Evolutionary conservation across 2,797 vertebrate species (phyloP).

Genomic region (Hipposideros larvatus): DNA sequence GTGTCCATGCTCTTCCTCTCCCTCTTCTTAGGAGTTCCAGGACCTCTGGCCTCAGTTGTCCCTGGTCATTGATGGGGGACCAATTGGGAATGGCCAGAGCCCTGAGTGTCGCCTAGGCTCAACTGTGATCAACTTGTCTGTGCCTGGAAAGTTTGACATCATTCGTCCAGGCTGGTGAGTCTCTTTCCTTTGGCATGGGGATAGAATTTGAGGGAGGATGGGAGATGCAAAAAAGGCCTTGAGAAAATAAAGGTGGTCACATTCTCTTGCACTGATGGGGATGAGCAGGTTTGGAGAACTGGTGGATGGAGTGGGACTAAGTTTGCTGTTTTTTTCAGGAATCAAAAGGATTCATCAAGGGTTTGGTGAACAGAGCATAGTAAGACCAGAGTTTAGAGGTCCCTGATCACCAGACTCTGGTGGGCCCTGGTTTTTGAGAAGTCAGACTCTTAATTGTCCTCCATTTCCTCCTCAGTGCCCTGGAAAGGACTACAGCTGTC

Average conservation of each 20-base stretch:
- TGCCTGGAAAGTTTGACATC: constrained; percentile 91
- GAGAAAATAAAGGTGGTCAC: background rate
- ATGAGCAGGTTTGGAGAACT: background rate
- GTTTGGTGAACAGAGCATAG: background rate
- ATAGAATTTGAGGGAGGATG: background rate
- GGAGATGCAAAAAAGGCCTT: background rate
- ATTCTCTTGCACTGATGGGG: background rate
- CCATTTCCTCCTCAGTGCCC: constrained; percentile 90
- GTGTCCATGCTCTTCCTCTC: background rate
- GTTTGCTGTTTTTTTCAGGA: background rate
- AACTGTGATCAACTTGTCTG: constrained; percentile 95
- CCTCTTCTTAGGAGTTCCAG: constrained; percentile 93
- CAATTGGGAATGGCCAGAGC: constrained; percentile 91
- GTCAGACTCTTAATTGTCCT: constrained; percentile 47
- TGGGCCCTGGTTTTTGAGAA: background rate
- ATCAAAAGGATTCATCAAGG: background rate
- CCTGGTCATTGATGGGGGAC: constrained; percentile 95
- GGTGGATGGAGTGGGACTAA: background rate
- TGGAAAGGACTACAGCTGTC: constrained; percentile 91
- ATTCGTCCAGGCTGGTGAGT: constrained; percentile 96
- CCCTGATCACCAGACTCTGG: background rate
- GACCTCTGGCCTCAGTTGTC: constrained; percentile 95
- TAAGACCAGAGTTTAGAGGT: background rate
- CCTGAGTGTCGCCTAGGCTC: constrained; percentile 93
- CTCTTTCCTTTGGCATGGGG: background rate